Evolutionary conservation across 2,797 vertebrate genomes (phyloP).

Genomic region (Poecilia gillii): DNA sequence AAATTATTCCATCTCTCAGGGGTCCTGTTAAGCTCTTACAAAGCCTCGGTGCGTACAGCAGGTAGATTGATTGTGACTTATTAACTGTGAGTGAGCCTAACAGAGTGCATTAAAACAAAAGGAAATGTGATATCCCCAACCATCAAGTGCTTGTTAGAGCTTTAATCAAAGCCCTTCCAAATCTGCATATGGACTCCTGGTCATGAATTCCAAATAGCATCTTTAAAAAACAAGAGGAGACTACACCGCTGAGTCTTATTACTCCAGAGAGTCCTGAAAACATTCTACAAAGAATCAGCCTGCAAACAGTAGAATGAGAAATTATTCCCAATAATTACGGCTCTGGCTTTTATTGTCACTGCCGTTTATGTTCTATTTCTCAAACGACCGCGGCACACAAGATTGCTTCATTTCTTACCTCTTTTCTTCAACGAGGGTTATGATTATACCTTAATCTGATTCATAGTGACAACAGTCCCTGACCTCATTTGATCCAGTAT

Average conservation of each 20-base stretch:
- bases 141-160: conserved; percentile 83
- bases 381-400: conserved; percentile 40
- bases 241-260: conserved; percentile 50
- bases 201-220: conserved; percentile 78
- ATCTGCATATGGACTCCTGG: conserved; percentile 76
- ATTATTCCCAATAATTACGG: conserved; percentile 61
- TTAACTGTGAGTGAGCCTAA: conserved; percentile 83
- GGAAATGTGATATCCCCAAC: conserved; percentile 83
- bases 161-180: conserved; percentile 82
- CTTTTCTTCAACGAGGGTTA: conserved; percentile 41
- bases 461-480: conserved; percentile 47
- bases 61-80: conserved; percentile 84
- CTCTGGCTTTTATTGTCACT: conserved; percentile 49
- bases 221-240: conserved; percentile 72
- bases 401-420: conserved; percentile 51
- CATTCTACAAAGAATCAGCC: conserved; percentile 62
- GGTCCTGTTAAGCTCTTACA: conserved; percentile 81
- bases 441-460: conserved; percentile 49
- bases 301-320: conserved; percentile 46
- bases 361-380: conserved; percentile 57
- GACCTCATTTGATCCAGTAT: conserved; percentile 47
- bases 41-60: conserved; percentile 77
- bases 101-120: conserved; percentile 84
- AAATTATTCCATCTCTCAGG: conserved; percentile 80
- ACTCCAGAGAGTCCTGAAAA: conserved; percentile 61